Evolutionary conservation across 1,140 invertebrate genomes (phyloP), one percentile per base, ranked within the genome.

Genomic region (Listronotus bonariensis): DNA sequence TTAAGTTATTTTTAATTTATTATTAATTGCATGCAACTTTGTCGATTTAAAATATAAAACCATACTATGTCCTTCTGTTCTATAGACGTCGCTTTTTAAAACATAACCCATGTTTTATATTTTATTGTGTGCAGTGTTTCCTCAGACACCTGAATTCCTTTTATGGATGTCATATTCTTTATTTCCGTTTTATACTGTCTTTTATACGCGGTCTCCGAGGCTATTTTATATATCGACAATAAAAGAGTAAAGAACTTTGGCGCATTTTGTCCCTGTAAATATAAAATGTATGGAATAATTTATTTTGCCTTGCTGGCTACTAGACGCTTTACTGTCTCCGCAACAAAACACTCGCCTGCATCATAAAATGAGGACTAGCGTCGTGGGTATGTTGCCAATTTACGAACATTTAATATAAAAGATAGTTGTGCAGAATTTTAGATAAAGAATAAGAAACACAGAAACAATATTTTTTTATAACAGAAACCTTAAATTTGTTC

Each of bases 271-370:
- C 70, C 71, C 59, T 63, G 54, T 64, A 61, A 61, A 73, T 74
- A 74, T 74, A 74, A 74, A 74, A 74, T 74, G 73, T 74, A 74
- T 74, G 67, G 73, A 74, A 74, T 74, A 73, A 74, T 74, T 74
- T 74, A 74, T 73, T 26, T 26, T 26, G 20, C 20, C 69, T 74
- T 15, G 46, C 48, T 61, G 56, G 53, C 53, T 55, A 55, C 53
- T 55, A 34, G 20, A 26, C 20, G 20, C 20, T 49, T 49, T 15
- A 49, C n/a, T 26, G 46, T 18, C 46, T 12, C 20, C n/a, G 46
- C 18, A 18, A 49, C 46, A 49, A 49, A 12, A 20, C 46, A 26
- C 20, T 26, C 20, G 20, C 20, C 20, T 26, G 20, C 20, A 26
- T 26, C 20, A 26, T 26, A 26, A 26, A 26, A 26, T 5, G 20